Evolutionary conservation across 2,797 vertebrate species (phyloP).

Genomic region (Falco rusticolus): DNA sequence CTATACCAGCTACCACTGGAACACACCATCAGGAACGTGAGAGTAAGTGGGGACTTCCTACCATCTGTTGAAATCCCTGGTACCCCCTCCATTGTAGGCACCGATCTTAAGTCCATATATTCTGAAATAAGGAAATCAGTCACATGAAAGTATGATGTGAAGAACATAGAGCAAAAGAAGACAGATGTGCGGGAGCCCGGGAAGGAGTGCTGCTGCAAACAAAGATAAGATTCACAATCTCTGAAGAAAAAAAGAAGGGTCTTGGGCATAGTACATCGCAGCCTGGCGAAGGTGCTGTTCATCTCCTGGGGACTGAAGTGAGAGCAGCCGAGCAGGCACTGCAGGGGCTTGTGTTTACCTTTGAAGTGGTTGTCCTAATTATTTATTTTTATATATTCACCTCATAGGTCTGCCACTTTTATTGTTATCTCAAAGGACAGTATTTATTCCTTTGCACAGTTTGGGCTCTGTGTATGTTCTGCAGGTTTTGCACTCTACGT

Average conservation of each 20-base stretch:
- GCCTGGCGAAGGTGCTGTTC: not conserved
- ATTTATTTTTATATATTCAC: not conserved
- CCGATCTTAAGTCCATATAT: accelerated
- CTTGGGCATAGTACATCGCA: accelerated
- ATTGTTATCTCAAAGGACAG: not conserved
- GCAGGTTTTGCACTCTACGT: not conserved
- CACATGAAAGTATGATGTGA: not conserved
- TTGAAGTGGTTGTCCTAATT: accelerated
- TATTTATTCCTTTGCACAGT: not conserved
- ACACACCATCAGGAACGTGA: accelerated
- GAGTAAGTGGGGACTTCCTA: not conserved
- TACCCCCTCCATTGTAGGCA: not conserved
- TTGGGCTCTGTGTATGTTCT: not conserved
- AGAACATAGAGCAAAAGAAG: accelerated
- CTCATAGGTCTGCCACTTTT: not conserved
- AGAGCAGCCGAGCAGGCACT: not conserved
- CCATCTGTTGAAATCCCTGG: not conserved
- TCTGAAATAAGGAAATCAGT: not conserved
- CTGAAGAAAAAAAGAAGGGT: no score
- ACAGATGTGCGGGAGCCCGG: no score
- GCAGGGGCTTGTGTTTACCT: not conserved
- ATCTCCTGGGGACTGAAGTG: not conserved
- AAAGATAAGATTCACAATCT: not conserved
- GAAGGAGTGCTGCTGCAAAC: not conserved
- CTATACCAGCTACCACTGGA: not conserved